Conservation (phyloP, 2,888 invertebrate genomes). For the Fragum fragum region DNA sequence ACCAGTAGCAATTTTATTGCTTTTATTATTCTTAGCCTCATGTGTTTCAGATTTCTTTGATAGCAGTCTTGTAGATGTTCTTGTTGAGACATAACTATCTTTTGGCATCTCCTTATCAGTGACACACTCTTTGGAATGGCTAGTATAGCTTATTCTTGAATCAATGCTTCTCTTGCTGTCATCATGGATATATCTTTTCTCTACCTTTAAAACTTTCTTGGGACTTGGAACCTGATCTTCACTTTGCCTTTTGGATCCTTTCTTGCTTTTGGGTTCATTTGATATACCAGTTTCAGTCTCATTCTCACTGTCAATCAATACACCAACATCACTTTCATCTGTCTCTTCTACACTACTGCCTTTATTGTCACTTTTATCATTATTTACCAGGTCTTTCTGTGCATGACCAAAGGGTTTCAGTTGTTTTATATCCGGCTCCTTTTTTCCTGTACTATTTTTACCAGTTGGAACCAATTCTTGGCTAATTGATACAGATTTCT, state of each 20-base stretch:
- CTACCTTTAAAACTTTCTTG: neutral
- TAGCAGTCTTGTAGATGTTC: too few relatives aligned
- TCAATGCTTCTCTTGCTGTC: too few relatives aligned
- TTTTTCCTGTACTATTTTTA: neutral
- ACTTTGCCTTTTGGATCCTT: neutral
- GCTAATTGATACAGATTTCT: constrained; percentile 1
- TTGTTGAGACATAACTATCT: too few relatives aligned
- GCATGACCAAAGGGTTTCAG: neutral
- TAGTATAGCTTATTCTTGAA: too few relatives aligned
- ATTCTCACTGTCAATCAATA: neutral
- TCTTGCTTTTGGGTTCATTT: neutral
- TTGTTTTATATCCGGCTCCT: neutral
- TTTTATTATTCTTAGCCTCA: too few relatives aligned
- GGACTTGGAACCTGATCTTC: neutral
- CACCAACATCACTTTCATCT: neutral
- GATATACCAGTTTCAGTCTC: neutral
- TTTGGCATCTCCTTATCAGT: too few relatives aligned
- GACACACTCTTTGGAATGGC: too few relatives aligned
- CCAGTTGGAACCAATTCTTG: too few relatives aligned
- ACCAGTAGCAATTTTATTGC: too few relatives aligned
- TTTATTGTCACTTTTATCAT: neutral
- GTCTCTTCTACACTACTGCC: neutral
- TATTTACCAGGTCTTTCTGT: neutral
- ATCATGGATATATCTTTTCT: neutral
- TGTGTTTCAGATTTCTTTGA: too few relatives aligned